Evolutionary conservation across 1,140 invertebrate species (phyloP).

Genomic region (Drosophila sechellia): DNA sequence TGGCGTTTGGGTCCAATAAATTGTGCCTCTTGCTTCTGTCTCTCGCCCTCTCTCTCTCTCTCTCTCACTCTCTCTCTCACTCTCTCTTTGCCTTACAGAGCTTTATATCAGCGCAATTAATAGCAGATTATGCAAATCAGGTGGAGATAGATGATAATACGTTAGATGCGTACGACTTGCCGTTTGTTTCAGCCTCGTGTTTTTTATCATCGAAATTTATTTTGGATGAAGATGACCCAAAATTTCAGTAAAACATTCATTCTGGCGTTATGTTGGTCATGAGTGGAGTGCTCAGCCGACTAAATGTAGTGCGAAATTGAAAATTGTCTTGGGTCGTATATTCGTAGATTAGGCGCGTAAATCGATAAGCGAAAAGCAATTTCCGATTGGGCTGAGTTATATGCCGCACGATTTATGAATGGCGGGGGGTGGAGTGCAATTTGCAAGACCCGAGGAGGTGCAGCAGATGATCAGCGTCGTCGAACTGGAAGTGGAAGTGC

Average conservation of each 20-base stretch:
- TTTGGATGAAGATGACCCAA: slow-evolving; percentile 15
- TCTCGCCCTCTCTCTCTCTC: slow-evolving; percentile 7
- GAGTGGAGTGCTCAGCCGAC: background rate
- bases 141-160: slow-evolving; percentile 45
- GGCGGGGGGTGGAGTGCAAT: slow-evolving; percentile 42
- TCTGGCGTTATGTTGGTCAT: background rate
- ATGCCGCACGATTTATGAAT: slow-evolving; percentile 72
- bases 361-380: slow-evolving; percentile 80
- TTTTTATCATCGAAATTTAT: background rate
- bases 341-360: slow-evolving; percentile 73
- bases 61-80: slow-evolving; percentile 9
- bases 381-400: slow-evolving; percentile 78
- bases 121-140: slow-evolving; percentile 81
- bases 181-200: slow-evolving; percentile 26
- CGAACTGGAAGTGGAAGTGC: slow-evolving; percentile 22
- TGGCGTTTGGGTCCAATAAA: slow-evolving; percentile 76
- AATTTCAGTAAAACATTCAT: slow-evolving; percentile 34
- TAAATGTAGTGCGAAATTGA: slow-evolving; percentile 68
- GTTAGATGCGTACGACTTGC: slow-evolving; percentile 29
- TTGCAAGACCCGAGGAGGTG: slow-evolving; percentile 65
- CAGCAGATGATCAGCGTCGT: slow-evolving; percentile 57
- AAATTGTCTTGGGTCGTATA: slow-evolving; percentile 53
- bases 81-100: slow-evolving; percentile 12
- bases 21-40: slow-evolving; percentile 31
- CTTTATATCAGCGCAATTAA: slow-evolving; percentile 74